A percentile compares a stretch with the other conserved stretches of the same genome.
These are phyloP conservation scores for Corynorhinus townsendii DNA, from an alignment of 2,113 vertebrate genomes.

Conservation along the genomic window DNA sequence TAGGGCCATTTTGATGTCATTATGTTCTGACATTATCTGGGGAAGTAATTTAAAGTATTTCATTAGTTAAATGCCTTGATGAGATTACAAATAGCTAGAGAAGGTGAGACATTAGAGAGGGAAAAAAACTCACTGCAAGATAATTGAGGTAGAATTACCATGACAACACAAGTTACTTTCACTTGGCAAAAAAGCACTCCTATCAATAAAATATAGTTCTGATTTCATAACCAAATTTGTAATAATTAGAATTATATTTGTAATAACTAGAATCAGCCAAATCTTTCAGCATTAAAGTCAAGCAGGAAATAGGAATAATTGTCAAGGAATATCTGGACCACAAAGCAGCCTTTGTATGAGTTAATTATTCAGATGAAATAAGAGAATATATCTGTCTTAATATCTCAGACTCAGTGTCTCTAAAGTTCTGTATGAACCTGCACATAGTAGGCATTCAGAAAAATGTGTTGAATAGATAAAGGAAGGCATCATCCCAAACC, in stretches of 20 bases:
- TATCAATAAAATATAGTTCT: slow-evolving; percentile 18
- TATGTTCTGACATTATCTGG: slow-evolving; percentile 49
- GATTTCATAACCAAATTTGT: not conserved
- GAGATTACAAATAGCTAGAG: slow-evolving; percentile 5
- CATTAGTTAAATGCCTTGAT: slow-evolving; percentile 49
- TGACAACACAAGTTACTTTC: not conserved
- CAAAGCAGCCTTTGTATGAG: not conserved
- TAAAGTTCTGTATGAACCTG: slow-evolving; percentile 2
- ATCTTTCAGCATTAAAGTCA: not conserved
- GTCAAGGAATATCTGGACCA: not conserved
- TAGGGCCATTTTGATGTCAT: slow-evolving; percentile 46
- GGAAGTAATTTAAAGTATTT: slow-evolving; percentile 37
- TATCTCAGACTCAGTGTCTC: not conserved
- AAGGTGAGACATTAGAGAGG: not conserved
- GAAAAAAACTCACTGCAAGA: slow-evolving; percentile 12
- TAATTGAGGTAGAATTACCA: not conserved
- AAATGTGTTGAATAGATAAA: not conserved
- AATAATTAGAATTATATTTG: not conserved
- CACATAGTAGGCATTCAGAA: not conserved
- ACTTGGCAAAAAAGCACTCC: not conserved
- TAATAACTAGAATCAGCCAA: not conserved
- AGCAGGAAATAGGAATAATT: slow-evolving; percentile 20
- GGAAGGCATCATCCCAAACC: not conserved
- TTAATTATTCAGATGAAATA: slow-evolving; percentile 13
- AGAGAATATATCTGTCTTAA: not conserved